Base-by-base conservation (phyloP, 1,140 invertebrate species). In the Pogonomyrmex californicus region DNA sequence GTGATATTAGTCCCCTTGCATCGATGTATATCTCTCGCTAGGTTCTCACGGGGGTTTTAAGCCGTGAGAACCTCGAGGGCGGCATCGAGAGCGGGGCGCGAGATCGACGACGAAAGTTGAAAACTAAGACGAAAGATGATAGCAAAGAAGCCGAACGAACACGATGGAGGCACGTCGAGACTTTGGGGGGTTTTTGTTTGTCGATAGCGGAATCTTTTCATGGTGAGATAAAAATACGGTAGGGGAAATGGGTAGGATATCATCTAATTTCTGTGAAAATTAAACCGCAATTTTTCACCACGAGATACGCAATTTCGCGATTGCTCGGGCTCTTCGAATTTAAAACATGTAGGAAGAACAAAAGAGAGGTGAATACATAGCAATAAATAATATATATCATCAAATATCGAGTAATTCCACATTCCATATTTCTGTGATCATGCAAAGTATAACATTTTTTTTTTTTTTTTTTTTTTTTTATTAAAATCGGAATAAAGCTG, bases 1-100 rank as follows among this genome's bases (percentile, higher is more conserved):
- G 66, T 83, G 86, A 92, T 92, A 91, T 93, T 92, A 91, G 71
- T 77, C 76, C 60, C 85, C 68, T 54, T 86, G 68, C 44, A 49
- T 70, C 63, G 23, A 66, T 86, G 76, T 73, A 38, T 36, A 54
- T 58, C 56, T 71, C 82, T 71, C 78, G 66, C 36, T 78, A 75
- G 66, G 79, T 88, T 86, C 60, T 78, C 47, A 49, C 36, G 23
- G 6, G 1, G 60, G 63, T 87, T 86, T 87, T 78, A 79, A 68
- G 54, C 10, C 78, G 44, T 71, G 41, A 68, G 30, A 65, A 66
- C 2, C 49, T 56, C 7, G 36, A 65, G 30, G 10, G n/a, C 4
- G 62, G 33, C 30, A 54, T 47, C 41, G 49, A 70, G n/a, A 63
- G 30, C 33, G 33, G 62, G 47, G 38, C 36, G 33, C 6, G 63